phyloP scores from a whole-genome alignment of 2,797 vertebrate species.

The Enteromius argenteus region DNA sequence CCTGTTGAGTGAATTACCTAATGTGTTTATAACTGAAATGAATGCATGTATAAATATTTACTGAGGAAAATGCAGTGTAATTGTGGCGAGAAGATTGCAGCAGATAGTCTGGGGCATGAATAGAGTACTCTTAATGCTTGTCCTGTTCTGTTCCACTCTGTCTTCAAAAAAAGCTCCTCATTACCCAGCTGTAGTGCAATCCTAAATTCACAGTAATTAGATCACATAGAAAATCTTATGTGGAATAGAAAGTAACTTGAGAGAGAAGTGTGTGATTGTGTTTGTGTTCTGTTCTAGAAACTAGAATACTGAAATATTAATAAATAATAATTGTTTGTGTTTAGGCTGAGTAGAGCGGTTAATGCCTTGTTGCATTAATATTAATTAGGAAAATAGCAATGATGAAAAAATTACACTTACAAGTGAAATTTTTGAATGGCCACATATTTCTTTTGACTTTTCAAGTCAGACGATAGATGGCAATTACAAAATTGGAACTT shows the following conservation, averaged over 20 bases:
- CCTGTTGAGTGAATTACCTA: neutral
- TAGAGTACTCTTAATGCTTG: neutral
- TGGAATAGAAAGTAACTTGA: neutral
- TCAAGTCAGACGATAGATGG: neutral
- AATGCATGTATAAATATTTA: neutral
- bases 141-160: neutral
- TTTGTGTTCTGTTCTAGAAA: slow-evolving; percentile 22
- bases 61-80: neutral
- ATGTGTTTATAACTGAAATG: neutral
- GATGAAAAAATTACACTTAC: neutral
- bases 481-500: neutral
- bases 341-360: neutral
- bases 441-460: neutral
- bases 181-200: neutral
- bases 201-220: neutral
- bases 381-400: slow-evolving; percentile 10
- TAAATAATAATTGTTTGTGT: slow-evolving; percentile 16
- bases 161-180: slow-evolving; percentile 12
- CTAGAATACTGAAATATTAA: slow-evolving; percentile 1
- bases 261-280: neutral
- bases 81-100: neutral
- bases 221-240: neutral
- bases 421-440: slow-evolving; percentile 1
- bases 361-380: slow-evolving; percentile 9
- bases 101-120: neutral